phyloP scores from a whole-genome alignment of 1,140 invertebrate species.

The Heliconius nattereri region DNA sequence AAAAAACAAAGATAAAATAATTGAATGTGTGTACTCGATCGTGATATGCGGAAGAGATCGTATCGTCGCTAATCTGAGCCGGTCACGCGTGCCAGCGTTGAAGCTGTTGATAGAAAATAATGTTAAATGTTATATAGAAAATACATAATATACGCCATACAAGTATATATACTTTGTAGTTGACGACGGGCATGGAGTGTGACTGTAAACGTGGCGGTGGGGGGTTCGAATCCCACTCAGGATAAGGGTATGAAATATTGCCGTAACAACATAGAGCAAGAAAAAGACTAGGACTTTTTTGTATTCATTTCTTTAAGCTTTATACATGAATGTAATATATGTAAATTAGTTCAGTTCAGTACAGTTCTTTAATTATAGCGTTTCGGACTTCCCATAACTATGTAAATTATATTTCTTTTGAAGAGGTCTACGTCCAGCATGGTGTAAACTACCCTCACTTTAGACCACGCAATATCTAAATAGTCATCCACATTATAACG shows the following conservation, averaged over 20 bases:
- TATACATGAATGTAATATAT: too few relatives aligned
- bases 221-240: background rate
- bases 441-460: background rate
- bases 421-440: too few relatives aligned
- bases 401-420: too few relatives aligned
- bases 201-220: too few relatives aligned
- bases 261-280: background rate
- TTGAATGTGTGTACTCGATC: slow-evolving; percentile 21
- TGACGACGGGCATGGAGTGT: too few relatives aligned
- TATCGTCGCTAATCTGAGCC: slow-evolving; percentile 49
- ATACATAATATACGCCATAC: background rate
- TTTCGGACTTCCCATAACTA: too few relatives aligned
- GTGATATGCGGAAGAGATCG: slow-evolving; percentile 55
- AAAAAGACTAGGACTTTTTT: too few relatives aligned
- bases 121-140: background rate
- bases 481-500: background rate
- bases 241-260: too few relatives aligned
- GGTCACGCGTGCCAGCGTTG: slow-evolving; percentile 43
- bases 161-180: too few relatives aligned
- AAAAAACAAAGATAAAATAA: slow-evolving; percentile 8
- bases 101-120: background rate
- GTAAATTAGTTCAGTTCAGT: too few relatives aligned
- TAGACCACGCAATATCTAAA: background rate
- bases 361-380: too few relatives aligned
- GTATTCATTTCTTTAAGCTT: too few relatives aligned